Percentiles rank a stretch among this genome's conserved stretches.
Evolutionary conservation across 2,888 invertebrate species (phyloP).

Genomic region (Tubulanus polymorphus): DNA sequence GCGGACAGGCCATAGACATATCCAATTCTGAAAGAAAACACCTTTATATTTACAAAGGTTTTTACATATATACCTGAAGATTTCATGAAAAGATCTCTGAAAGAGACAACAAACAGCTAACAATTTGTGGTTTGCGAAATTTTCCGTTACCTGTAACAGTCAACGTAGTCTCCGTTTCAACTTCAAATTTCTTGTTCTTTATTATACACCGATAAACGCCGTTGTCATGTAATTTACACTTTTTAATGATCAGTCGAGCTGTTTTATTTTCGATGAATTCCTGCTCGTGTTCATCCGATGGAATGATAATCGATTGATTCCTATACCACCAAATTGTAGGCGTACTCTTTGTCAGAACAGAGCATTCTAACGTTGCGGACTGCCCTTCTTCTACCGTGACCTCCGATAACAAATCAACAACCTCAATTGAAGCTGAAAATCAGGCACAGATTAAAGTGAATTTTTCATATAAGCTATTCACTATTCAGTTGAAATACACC

Average conservation of each 20-base stretch:
- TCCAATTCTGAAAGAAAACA: too few species aligned
- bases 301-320: slow-evolving; percentile 22
- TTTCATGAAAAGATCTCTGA: too few species aligned
- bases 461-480: too few species aligned
- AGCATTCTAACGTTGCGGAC: slow-evolving; percentile 28
- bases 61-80: too few species aligned
- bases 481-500: too few species aligned
- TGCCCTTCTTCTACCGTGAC: slow-evolving; percentile 30
- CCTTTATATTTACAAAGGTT: too few species aligned
- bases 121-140: too few species aligned
- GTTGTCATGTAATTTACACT: slow-evolving; percentile 23
- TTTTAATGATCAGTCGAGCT: slow-evolving; percentile 25
- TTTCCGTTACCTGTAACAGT: slow-evolving; percentile 28
- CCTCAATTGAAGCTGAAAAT: too few species aligned
- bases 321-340: slow-evolving; percentile 32
- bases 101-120: too few species aligned
- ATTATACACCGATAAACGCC: slow-evolving; percentile 32
- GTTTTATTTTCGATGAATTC: slow-evolving; percentile 24
- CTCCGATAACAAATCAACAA: too few species aligned
- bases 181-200: slow-evolving; percentile 27
- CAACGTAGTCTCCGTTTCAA: slow-evolving; percentile 27
- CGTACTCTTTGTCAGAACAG: slow-evolving; percentile 23
- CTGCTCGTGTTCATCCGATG: slow-evolving; percentile 14
- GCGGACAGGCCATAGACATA: too few species aligned
- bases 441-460: too few species aligned